Evolutionary conservation across 2,888 invertebrate genomes (phyloP).

Genomic region (Agrilus mali): DNA sequence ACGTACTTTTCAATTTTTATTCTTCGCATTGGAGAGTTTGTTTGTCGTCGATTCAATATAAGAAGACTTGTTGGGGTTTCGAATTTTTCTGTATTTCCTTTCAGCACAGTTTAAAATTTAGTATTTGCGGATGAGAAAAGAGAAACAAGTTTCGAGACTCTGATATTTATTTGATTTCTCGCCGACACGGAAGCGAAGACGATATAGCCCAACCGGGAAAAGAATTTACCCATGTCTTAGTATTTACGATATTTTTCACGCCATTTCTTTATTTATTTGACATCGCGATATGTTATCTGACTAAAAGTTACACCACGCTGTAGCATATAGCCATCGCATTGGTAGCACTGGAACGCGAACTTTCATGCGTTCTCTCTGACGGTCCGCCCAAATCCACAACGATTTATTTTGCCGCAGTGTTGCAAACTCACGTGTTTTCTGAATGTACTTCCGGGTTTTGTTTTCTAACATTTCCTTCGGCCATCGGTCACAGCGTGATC

Average conservation of each 20-base stretch:
- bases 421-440: slow-evolving; percentile 13
- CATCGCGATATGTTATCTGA: slow-evolving; percentile 14
- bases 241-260: slow-evolving; percentile 20
- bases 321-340: slow-evolving; percentile 3
- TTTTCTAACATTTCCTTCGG: too few species aligned
- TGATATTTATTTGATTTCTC: slow-evolving; percentile 24
- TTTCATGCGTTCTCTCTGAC: slow-evolving; percentile 8
- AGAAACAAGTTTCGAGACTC: slow-evolving; percentile 11
- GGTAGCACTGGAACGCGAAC: not conserved
- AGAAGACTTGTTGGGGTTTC: too few species aligned
- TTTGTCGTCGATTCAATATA: too few species aligned
- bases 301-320: slow-evolving; percentile 10
- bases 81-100: too few species aligned
- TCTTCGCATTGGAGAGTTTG: too few species aligned
- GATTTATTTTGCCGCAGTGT: slow-evolving; percentile 29
- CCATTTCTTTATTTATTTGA: slow-evolving; percentile 17
- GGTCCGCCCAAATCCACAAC: slow-evolving; percentile 28
- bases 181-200: slow-evolving; percentile 18
- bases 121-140: slow-evolving; percentile 14
- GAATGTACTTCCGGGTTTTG: too few species aligned
- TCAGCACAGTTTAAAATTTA: too few species aligned
- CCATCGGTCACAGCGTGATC: too few species aligned
- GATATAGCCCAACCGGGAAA: slow-evolving; percentile 7
- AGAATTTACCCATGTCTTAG: slow-evolving; percentile 16
- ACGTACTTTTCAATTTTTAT: too few species aligned